Evolutionary conservation across 2,113 vertebrate species (phyloP).

Genomic region (Mohoua ochrocephala): DNA sequence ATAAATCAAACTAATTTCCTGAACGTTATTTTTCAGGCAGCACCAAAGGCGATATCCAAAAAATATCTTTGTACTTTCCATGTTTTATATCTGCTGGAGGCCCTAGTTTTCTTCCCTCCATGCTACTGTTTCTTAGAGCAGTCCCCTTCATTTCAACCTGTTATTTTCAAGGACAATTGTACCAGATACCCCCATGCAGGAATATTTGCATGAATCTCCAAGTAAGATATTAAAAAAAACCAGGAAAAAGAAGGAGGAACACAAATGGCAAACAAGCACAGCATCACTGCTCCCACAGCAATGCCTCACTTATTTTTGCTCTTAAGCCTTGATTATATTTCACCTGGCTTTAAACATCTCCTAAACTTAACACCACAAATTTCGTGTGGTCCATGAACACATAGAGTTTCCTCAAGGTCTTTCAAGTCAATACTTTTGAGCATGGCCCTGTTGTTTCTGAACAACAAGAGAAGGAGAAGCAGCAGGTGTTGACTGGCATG

Average conservation of each 20-base stretch:
- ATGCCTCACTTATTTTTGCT: neutral
- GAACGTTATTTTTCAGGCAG: neutral
- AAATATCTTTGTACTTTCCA: neutral
- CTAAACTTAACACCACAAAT: accelerated
- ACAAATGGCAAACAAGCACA: neutral
- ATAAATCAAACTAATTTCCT: neutral
- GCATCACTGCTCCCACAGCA: neutral
- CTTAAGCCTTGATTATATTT: neutral
- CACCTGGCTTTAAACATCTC: neutral
- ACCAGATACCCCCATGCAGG: neutral
- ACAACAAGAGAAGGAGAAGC: neutral
- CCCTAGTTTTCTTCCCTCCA: neutral
- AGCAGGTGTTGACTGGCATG: neutral
- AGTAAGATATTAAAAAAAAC: neutral
- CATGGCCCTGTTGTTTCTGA: neutral
- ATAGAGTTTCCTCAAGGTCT: neutral
- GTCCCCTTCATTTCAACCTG: slow-evolving; percentile 20
- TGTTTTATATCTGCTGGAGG: neutral
- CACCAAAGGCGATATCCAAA: neutral
- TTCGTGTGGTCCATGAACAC: too few species aligned
- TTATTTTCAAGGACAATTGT: neutral
- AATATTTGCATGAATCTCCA: neutral
- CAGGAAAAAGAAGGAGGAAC: neutral
- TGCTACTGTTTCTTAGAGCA: neutral
- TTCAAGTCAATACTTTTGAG: neutral